A percentile compares a stretch with the other conserved stretches of the same genome.
Conservation (phyloP, 2,888 invertebrate species). For the Archips xylosteana region DNA sequence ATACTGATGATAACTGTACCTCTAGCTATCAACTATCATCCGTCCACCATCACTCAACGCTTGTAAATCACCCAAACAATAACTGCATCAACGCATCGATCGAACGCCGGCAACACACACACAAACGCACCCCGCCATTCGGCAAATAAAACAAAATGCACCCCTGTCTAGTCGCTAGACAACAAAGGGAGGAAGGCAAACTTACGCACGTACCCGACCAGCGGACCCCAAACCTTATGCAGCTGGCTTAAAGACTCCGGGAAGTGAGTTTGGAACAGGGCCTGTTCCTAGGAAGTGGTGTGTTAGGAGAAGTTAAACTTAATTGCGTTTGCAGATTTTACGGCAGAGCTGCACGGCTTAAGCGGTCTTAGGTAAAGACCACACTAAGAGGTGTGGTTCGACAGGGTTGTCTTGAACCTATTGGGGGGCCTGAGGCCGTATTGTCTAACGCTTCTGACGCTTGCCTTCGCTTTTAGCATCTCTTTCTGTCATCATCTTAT, state of each 20-base stretch:
- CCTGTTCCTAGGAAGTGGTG: conserved; percentile 68
- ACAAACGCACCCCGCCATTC: conserved; percentile 56
- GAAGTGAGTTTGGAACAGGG: conserved; percentile 34
- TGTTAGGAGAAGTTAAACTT: conserved; percentile 77
- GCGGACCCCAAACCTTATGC: conserved; percentile 51
- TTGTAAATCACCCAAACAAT: conserved; percentile 35
- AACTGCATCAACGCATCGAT: conserved; percentile 65
- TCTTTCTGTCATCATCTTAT: no score
- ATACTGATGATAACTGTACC: no score
- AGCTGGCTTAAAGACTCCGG: conserved; percentile 39
- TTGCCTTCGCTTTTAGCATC: no score
- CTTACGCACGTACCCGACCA: conserved; percentile 47
- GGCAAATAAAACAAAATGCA: conserved; percentile 80
- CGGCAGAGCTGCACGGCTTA: conserved; percentile 58
- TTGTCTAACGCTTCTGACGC: no score
- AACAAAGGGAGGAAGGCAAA: conserved; percentile 76
- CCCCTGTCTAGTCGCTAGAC: conserved; percentile 78
- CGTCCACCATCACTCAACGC: conserved; percentile 21
- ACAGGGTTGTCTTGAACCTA: no score
- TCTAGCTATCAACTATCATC: no score
- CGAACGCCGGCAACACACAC: conserved; percentile 49
- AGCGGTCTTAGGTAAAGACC: conserved; percentile 8
- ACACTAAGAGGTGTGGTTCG: no score
- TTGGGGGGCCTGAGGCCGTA: no score
- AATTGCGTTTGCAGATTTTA: conserved; percentile 80